phyloP scores from a whole-genome alignment of 2,797 vertebrate genomes.

The Phylloscopus collybita region DNA sequence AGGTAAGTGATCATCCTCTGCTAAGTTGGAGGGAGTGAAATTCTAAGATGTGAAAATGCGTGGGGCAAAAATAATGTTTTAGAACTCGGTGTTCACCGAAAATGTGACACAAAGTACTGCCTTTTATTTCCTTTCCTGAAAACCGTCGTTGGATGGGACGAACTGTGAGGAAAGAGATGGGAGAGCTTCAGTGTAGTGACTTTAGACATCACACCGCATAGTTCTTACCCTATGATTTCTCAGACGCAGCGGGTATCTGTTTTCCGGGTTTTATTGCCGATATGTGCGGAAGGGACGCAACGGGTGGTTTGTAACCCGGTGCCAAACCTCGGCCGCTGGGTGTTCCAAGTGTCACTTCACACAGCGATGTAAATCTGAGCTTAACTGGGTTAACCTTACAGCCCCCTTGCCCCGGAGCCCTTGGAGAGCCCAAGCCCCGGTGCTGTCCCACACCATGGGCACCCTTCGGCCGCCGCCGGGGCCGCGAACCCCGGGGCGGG shows the following conservation, averaged over 20 bases:
- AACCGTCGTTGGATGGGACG: rapidly evolving
- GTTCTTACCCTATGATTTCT: background rate
- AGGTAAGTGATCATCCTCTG: background rate
- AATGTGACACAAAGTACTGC: background rate
- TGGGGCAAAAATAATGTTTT: background rate
- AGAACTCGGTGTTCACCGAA: background rate
- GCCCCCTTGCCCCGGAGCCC: background rate
- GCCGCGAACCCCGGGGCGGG: background rate
- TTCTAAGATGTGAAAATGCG: background rate
- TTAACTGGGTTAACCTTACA: background rate
- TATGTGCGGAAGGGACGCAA: rapidly evolving
- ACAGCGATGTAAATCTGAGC: background rate
- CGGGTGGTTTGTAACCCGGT: rapidly evolving
- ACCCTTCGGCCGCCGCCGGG: background rate
- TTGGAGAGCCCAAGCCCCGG: background rate
- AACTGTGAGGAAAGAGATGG: rapidly evolving
- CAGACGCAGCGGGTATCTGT: background rate
- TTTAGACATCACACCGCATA: rapidly evolving
- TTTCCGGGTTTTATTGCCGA: rapidly evolving
- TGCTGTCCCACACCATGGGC: no score
- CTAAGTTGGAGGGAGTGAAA: background rate
- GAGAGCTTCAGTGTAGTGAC: background rate
- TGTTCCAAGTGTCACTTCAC: background rate
- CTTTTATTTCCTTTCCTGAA: background rate
- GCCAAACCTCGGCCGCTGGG: background rate